Conservation (phyloP, 2,888 invertebrate species). For the Eilema caniola region DNA sequence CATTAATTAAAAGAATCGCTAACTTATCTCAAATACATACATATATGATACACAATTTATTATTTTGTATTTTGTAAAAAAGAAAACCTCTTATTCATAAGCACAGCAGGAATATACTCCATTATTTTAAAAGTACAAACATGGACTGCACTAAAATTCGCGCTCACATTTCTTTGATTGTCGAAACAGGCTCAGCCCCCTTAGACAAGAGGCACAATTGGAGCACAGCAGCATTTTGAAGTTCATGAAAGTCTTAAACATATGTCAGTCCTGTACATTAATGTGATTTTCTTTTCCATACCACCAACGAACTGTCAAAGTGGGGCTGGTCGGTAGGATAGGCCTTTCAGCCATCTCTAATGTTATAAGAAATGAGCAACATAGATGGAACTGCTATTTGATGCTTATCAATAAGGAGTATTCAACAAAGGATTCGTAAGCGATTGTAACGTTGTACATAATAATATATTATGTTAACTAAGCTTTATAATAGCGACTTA, state of each 20-base stretch:
- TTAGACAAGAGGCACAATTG: no score
- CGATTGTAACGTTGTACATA: neutral
- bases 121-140: neutral
- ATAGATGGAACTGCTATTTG: neutral
- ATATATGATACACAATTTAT: constrained; percentile 28
- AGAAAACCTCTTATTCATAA: neutral
- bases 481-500: constrained; percentile 9
- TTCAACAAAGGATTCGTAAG: constrained; percentile 8
- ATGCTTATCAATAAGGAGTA: constrained; percentile 7
- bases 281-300: no score
- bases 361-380: neutral
- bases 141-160: neutral
- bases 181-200: neutral
- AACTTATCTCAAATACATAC: constrained; percentile 20
- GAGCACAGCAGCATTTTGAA: no score
- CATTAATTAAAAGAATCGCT: constrained; percentile 30
- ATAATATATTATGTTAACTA: constrained; percentile 1
- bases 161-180: neutral
- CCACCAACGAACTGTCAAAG: no score
- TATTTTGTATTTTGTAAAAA: neutral
- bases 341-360: neutral
- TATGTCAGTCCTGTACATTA: no score
- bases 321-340: neutral
- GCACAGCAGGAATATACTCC: neutral
- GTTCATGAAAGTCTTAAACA: no score